Evolutionary conservation across 2,888 invertebrate genomes (phyloP).

Genomic region (Ochropleura plecta): DNA sequence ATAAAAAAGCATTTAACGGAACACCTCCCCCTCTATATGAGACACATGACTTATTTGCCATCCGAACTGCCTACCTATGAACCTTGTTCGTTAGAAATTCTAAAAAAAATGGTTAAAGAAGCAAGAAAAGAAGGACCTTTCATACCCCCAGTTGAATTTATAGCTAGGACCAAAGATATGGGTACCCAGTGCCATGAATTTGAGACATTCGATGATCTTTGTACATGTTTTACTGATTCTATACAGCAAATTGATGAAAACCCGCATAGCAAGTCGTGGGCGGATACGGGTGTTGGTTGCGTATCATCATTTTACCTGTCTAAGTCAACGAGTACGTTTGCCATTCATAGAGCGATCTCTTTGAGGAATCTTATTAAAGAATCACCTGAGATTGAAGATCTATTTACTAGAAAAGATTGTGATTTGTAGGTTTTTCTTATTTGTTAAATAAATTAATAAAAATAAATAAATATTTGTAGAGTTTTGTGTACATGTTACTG

Average conservation of each 20-base stretch:
- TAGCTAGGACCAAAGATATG: conserved; percentile 73
- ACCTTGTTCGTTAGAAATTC: conserved; percentile 72
- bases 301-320: conserved; percentile 1
- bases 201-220: conserved; percentile 71
- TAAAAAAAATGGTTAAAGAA: conserved; percentile 77
- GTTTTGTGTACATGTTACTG: too few species aligned
- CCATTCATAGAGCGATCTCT: conserved; percentile 73
- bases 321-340: conserved; percentile 69
- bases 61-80: conserved; percentile 80
- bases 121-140: conserved; percentile 56
- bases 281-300: background rate
- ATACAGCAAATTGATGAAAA: background rate
- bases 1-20: conserved; percentile 82
- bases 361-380: conserved; percentile 74
- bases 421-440: conserved; percentile 14
- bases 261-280: background rate
- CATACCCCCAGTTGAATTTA: conserved; percentile 29
- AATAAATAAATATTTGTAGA: too few species aligned
- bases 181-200: conserved; percentile 77
- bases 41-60: conserved; percentile 74
- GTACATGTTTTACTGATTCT: conserved; percentile 72
- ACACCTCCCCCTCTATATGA: conserved; percentile 85
- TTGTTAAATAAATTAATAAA: too few species aligned
- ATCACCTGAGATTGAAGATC: conserved; percentile 75
- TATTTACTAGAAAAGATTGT: conserved; percentile 68